phyloP scores from a whole-genome alignment of 2,888 invertebrate genomes.

The Pegoplata infirma region DNA sequence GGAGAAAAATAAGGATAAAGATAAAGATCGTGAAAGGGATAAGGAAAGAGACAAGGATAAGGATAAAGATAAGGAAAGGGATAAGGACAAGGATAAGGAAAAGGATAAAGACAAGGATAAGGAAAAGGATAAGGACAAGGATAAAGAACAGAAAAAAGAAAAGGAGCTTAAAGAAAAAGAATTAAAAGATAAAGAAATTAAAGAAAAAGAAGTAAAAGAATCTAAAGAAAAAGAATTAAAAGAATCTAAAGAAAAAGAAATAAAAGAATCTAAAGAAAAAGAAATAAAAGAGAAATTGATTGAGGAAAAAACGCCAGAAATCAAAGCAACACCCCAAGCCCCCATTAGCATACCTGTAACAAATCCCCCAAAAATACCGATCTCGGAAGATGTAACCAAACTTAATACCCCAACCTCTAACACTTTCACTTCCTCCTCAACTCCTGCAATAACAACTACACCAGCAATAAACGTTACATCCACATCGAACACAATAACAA shows the following conservation, averaged over 20 bases:
- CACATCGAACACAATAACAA: slow-evolving; percentile 35
- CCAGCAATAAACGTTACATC: slow-evolving; percentile 47
- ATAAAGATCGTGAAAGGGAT: slow-evolving; percentile 79
- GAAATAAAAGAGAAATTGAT: too few relatives aligned
- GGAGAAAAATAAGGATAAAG: slow-evolving; percentile 84
- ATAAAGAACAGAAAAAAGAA: slow-evolving; percentile 57
- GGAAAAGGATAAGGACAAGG: slow-evolving; percentile 61
- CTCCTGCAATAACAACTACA: slow-evolving; percentile 35
- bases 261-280: too few relatives aligned
- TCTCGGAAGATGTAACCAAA: too few relatives aligned
- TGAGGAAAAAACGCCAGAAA: too few relatives aligned
- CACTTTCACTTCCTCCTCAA: slow-evolving; percentile 47
- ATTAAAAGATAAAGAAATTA: too few relatives aligned
- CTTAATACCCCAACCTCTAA: neutral
- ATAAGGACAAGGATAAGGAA: slow-evolving; percentile 61
- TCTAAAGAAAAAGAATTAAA: too few relatives aligned
- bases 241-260: too few relatives aligned
- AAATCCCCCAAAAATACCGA: neutral
- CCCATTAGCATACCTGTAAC: neutral
- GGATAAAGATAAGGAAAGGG: slow-evolving; percentile 67
- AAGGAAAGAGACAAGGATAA: slow-evolving; percentile 70
- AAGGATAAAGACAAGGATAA: slow-evolving; percentile 64
- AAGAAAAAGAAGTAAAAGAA: too few relatives aligned
- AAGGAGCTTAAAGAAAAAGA: slow-evolving; percentile 51
- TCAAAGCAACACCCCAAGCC: neutral